Base-by-base conservation (phyloP, 2,797 vertebrate genomes). In the Setipinna tenuifilis region DNA sequence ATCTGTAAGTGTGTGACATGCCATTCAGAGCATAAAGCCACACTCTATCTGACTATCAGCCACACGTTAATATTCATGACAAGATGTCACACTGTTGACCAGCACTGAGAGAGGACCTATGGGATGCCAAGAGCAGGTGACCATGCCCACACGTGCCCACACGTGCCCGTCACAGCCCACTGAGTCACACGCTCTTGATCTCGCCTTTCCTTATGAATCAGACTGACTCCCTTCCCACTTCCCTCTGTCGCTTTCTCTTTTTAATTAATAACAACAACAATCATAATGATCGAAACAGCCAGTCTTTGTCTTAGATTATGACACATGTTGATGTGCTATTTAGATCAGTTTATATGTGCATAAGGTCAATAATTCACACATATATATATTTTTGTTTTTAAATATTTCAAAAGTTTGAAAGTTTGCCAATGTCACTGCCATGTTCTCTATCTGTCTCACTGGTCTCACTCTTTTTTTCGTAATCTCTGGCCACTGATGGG, bases 41-140 rank as follows among this genome's bases (percentile, higher is more conserved):
- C 23, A 28, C 23, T 4, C 14, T 78, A 7, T 54, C 50, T 41
- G 31, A 6, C 71, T 41, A 78, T 44, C 16, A 78, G 71, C 31
- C 35, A 78, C 71, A 78, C 44, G 35, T 41, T 44, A 44, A 78
- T 78, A 78, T 78, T 78, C 71, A 78, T 78, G 35, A 41, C 71
- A 78, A 78, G 31, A 78, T 78, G 71, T 78, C 7, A 9, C 7
- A 54, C 50, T 54, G 31, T 75, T 41, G 68, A 75, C 28, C 68
- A 75, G 68, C 31, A 1, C 28, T 9, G 68, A 7, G 68, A n/a
- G 14, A 11, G 65, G 21, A 59, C 58, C 19, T 59, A 21, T 21
- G 17, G 17, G 19, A 11, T 59, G 19, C 2, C 58, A 59, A 59
- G 17, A 19, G 58, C 58, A 21, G 58, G 71, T 78, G 71, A 16